Base-by-base conservation (phyloP, 2,797 vertebrate species). In the Alauda arvensis region DNA sequence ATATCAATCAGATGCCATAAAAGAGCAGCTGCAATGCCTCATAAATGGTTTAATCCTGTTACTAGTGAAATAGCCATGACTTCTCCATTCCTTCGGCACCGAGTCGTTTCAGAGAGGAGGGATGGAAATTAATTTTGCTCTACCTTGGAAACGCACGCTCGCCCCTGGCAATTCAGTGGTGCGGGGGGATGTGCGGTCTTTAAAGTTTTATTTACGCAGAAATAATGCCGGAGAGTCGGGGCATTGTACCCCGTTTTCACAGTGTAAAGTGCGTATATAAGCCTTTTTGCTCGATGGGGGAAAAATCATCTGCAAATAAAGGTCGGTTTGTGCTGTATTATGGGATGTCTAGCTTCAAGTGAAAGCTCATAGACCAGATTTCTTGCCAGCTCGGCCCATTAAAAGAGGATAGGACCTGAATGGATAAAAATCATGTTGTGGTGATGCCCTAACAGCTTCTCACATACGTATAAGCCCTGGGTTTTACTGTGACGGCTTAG, bases 31-130 rank as follows among this genome's bases (percentile, higher is more conserved):
- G 97, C 97, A 97, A 95, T 95, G 94, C 96, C 97, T 97, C 96
- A 97, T 97, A 97, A 97, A 96, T 96, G 96, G 96, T 96, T 96
- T 97, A 97, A 98, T 98, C 97, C 96, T 96, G 96, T 97, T 97
- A 97, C 94, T 93, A 71, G 95, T 95, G 96, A 95, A 96, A 96
- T 96, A 96, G 94, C 95, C 90, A 55, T 96, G 97, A 97, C 96
- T 97, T 95, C 94, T 97, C 95, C 91, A 85, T 96, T 96, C 96
- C 96, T 97, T 93, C 91, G 87, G 94, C 94, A 90, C 91, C 43
- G 66, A 94, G 87, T 93, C 95, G 94, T 93, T 97, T 95, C 95
- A 66, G 91, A 96, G 93, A 91, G 95, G 83, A 96, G 86, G 95
- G 94, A 96, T 95, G 94, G 94, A 96, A 96, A 97, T 97, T 95